Conservation (phyloP, 2,888 invertebrate species). For the Caenorhabditis virilis region DNA sequence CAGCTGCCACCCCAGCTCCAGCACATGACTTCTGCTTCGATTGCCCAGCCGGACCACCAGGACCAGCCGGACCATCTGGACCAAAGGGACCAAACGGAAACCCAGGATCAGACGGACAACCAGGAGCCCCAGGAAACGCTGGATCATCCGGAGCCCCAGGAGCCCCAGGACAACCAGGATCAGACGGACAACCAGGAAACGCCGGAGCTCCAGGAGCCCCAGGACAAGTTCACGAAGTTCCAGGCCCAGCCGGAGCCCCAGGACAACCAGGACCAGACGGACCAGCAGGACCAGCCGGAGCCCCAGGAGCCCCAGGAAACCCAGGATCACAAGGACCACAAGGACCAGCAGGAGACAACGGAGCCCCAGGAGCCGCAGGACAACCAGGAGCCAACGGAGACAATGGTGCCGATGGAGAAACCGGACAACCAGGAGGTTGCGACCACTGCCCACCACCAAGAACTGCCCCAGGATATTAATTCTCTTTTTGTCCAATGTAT, state of each 20-base stretch:
- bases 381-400: conserved; percentile 49
- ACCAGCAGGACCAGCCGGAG: conserved; percentile 53
- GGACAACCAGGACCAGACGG: conserved; percentile 52
- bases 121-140: conserved; percentile 51
- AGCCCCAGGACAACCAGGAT: conserved; percentile 54
- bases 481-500: conserved; percentile 32
- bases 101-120: conserved; percentile 48
- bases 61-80: conserved; percentile 54
- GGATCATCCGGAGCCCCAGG: conserved; percentile 53
- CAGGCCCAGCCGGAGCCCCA: conserved; percentile 51
- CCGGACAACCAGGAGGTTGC: conserved; percentile 58
- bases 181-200: conserved; percentile 54
- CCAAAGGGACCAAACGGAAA: conserved; percentile 57
- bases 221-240: conserved; percentile 52
- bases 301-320: conserved; percentile 53
- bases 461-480: conserved; percentile 63
- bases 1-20: conserved; percentile 56
- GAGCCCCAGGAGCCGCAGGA: conserved; percentile 55
- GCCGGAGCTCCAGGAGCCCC: conserved; percentile 54
- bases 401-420: conserved; percentile 54
- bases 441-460: conserved; percentile 63
- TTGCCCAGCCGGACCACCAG: conserved; percentile 56
- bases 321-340: conserved; percentile 52
- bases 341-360: conserved; percentile 55
- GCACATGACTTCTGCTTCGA: conserved; percentile 54